phyloP scores from a whole-genome alignment of 2,797 vertebrate species.

The Eleutherodactylus coqui region DNA sequence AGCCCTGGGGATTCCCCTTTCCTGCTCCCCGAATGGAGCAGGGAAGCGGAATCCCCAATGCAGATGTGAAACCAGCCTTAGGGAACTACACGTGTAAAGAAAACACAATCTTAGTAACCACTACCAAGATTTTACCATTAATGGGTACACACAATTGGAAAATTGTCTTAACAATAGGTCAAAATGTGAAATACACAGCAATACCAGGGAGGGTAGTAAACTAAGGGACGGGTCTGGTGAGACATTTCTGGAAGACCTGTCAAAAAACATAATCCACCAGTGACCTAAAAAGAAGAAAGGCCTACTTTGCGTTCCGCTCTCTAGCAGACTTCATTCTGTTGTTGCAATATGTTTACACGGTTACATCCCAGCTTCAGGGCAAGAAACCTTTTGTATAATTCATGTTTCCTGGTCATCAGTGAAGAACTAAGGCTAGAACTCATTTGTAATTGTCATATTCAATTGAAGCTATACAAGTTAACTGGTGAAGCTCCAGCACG shows the following conservation, averaged over 20 bases:
- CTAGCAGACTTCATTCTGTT: constrained; percentile 45
- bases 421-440: constrained; percentile 48
- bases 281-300: constrained; percentile 28
- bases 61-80: too few relatives aligned
- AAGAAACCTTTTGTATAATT: constrained; percentile 51
- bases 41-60: too few relatives aligned
- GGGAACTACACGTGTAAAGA: too few relatives aligned
- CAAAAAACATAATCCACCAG: constrained; percentile 40
- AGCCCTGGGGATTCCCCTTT: too few relatives aligned
- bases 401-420: constrained; percentile 52
- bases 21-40: too few relatives aligned
- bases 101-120: too few relatives aligned
- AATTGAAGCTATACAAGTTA: constrained; percentile 36
- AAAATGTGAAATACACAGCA: constrained; percentile 48
- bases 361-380: constrained; percentile 54
- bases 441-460: constrained; percentile 57
- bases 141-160: too few relatives aligned
- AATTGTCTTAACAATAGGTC: neutral
- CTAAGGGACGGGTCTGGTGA: neutral
- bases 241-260: constrained; percentile 15
- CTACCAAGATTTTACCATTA: too few relatives aligned
- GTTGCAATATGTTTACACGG: constrained; percentile 46
- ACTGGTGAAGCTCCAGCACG: constrained; percentile 28
- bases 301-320: neutral
- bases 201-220: constrained; percentile 8